Conservation (phyloP, 2,113 vertebrate species). For the Tympanuchus pallidicinctus region DNA sequence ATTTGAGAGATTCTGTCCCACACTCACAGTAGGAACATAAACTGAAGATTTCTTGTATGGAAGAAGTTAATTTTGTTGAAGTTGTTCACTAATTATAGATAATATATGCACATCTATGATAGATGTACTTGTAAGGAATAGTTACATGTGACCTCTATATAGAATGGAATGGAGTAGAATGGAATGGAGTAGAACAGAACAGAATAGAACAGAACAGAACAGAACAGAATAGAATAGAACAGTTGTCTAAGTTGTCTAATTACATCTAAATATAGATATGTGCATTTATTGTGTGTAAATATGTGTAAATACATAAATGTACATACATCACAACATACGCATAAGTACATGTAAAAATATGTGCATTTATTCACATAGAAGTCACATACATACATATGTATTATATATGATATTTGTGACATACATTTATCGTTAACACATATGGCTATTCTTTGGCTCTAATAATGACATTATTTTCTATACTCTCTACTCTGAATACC, state of each 20-base stretch:
- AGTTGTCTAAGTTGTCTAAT: not conserved
- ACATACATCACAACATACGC: not conserved
- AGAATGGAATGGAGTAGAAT: not conserved
- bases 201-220: not conserved
- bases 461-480: not conserved
- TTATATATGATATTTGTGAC: not conserved
- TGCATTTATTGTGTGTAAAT: not conserved
- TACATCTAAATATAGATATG: not conserved
- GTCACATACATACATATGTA: not conserved
- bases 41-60: not conserved
- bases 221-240: too few relatives aligned
- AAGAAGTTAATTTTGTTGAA: not conserved
- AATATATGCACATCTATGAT: too few relatives aligned
- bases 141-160: not conserved
- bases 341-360: not conserved
- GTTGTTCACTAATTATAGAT: not conserved
- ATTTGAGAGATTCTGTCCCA: not conserved
- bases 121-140: not conserved
- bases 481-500: not conserved
- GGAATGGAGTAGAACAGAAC: not conserved
- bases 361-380: not conserved
- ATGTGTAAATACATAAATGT: not conserved
- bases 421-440: not conserved
- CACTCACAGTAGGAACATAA: not conserved
- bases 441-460: not conserved